A percentile compares a stretch with the other conserved stretches of the same genome.
Evolutionary conservation across 2,113 vertebrate genomes (phyloP).

Genomic region (Epinephelus fuscoguttatus): DNA sequence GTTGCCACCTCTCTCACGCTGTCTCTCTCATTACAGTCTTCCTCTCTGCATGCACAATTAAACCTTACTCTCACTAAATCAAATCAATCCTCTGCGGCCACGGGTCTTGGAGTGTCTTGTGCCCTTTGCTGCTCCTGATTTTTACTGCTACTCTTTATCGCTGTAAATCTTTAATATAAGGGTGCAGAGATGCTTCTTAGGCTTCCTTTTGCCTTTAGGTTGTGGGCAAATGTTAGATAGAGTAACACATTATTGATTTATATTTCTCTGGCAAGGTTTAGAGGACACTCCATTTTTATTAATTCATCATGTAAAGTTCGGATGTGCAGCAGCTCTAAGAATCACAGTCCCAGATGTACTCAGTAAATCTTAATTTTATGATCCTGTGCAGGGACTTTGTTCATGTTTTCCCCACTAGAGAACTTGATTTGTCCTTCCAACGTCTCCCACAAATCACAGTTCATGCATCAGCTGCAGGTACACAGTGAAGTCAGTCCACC

Average conservation of each 20-base stretch:
- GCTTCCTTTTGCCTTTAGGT: neutral
- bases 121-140: conserved; percentile 59
- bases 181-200: neutral
- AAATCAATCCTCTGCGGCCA: conserved; percentile 52
- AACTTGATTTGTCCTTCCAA: conserved; percentile 32
- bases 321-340: neutral
- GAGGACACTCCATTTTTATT: conserved; percentile 14
- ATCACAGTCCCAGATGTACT: conserved; percentile 20
- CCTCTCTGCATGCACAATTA: conserved; percentile 68
- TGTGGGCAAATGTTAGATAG: conserved; percentile 6
- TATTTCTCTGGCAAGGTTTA: neutral
- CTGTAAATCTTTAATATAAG: conserved; percentile 48
- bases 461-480: conserved; percentile 30
- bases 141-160: conserved; percentile 61
- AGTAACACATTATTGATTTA: conserved; percentile 27
- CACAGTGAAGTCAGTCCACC: conserved; percentile 3
- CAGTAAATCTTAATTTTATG: conserved; percentile 46
- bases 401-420: conserved; percentile 4
- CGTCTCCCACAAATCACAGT: conserved; percentile 40
- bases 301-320: conserved; percentile 21
- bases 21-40: conserved; percentile 54
- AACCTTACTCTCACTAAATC: conserved; percentile 66
- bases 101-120: conserved; percentile 24
- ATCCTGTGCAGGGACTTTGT: conserved; percentile 28
- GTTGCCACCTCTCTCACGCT: conserved; percentile 24